Evolutionary conservation across 2,888 invertebrate species (phyloP).

Genomic region (Chrysopilus asiliformis): DNA sequence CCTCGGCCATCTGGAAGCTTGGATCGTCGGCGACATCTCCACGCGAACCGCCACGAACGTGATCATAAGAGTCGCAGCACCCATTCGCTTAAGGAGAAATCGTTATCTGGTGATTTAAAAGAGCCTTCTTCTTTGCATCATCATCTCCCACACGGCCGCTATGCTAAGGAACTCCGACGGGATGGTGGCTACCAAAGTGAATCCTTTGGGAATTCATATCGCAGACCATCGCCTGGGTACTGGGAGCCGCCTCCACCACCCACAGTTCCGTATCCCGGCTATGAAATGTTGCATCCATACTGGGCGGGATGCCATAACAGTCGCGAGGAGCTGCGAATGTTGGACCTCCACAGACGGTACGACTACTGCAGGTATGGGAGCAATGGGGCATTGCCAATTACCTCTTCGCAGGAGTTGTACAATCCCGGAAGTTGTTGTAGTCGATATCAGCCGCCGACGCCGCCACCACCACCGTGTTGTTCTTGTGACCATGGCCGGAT

Average conservation of each 20-base stretch:
- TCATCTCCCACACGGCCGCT: too few relatives aligned
- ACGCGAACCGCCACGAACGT: conserved; percentile 43
- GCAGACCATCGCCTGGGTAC: conserved; percentile 14
- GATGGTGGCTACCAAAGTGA: conserved; percentile 9
- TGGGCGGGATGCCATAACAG: conserved; percentile 15
- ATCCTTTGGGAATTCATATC: conserved; percentile 6
- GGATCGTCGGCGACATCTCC: conserved; percentile 41
- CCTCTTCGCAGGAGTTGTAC: conserved; percentile 12
- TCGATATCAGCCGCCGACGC: conserved; percentile 11
- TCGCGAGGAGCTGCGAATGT: conserved; percentile 16
- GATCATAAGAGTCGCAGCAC: conserved; percentile 52
- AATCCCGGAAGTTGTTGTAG: conserved; percentile 13
- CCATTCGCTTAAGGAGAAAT: conserved; percentile 41
- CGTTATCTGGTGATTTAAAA: conserved; percentile 25
- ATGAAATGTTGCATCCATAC: conserved; percentile 12
- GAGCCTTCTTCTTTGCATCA: conserved; percentile 5
- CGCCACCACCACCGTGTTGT: conserved; percentile 11
- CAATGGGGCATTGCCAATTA: conserved; percentile 25
- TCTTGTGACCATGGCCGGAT: conserved; percentile 12
- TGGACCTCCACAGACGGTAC: conserved; percentile 35
- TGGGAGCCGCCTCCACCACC: conserved; percentile 18
- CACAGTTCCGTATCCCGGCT: conserved; percentile 10
- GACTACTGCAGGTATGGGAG: conserved; percentile 39
- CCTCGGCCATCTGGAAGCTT: conserved; percentile 38
- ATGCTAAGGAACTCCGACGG: conserved; percentile 4